Evolutionary conservation across 2,113 vertebrate species (phyloP), one percentile per base, ranked within the genome.

Genomic region (Canis aureus): DNA sequence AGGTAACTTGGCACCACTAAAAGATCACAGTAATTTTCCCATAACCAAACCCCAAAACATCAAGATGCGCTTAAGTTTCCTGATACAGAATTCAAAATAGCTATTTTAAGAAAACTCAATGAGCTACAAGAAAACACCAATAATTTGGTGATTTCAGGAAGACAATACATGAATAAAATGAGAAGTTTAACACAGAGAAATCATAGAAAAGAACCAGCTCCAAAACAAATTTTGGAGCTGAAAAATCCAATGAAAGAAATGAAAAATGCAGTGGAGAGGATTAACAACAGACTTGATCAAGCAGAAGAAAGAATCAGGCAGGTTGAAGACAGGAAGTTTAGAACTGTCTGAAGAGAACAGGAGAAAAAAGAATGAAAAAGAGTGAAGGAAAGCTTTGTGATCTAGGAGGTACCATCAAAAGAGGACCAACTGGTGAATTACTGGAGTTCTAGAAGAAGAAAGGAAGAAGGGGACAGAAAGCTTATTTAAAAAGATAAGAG

Each of bases 161-260:
- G 78, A 78, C n/a, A 93, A 64, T 85, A 76, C 43, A 85, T 8
- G 59, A 91, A 32, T 74, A 78, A 86, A 35, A 82, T 38, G 60
- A 80, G 38, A 85, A 32, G 17, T 86, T 86, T 93, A 78, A 71
- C 76, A 82, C 59, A 82, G 53, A 59, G 73, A 82, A 82, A 82
- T 82, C 9, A 81, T 69, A 62, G 78, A 53, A 69, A 59, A 38
- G 49, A 20, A 90, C 57, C 57, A 71, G n/a, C n/a, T n/a, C n/a
- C n/a, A n/a, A n/a, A 8, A 29, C n/a, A 73, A 73, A 83, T 84
- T 92, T 19, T 55, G 15, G 81, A 64, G 43, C 12, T 32, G 11
- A 55, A 64, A 49, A 53, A 66, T 85, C 66, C 69, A 76, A 0
- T 85, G 69, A 85, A 64, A 74, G 57, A 93, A 85, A 93, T 93